Conservation (phyloP, 2,113 vertebrate genomes). For the Platycercus adscitus region DNA sequence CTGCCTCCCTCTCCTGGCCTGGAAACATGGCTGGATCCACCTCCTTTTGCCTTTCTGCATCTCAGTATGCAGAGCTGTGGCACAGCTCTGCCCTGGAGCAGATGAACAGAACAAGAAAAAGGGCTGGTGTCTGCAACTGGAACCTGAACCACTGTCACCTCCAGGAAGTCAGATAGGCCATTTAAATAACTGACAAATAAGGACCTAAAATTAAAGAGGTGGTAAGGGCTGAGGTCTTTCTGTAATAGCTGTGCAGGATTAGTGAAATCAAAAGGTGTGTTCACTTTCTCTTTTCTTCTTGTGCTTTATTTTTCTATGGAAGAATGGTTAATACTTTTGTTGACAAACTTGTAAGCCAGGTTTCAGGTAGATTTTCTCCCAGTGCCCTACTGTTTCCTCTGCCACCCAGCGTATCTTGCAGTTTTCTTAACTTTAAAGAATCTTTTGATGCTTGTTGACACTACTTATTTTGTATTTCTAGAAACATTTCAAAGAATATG, state of each 20-base stretch:
- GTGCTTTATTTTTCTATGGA: neutral
- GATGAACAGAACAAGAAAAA: neutral
- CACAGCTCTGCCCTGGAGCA: neutral
- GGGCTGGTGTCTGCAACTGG: neutral
- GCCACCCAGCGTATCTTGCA: neutral
- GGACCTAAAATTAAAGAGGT: neutral
- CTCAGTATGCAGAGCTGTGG: neutral
- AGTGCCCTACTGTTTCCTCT: neutral
- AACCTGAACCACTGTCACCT: neutral
- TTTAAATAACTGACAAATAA: neutral
- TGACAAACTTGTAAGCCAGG: neutral
- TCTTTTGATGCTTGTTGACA: slow-evolving; percentile 29
- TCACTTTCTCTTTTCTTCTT: neutral
- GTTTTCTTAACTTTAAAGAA: neutral
- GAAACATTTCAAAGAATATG: neutral
- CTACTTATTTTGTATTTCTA: neutral
- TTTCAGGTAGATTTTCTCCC: neutral
- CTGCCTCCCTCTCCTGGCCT: neutral
- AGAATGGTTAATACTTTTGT: neutral
- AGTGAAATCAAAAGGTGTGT: neutral
- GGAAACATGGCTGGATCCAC: neutral
- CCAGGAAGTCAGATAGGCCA: neutral
- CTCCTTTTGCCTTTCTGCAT: neutral
- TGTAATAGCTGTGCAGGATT: neutral
- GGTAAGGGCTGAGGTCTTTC: neutral